Evolutionary conservation across 2,888 invertebrate genomes (phyloP), one percentile per base, ranked within the genome.

Genomic region (Branchipolynoe longqiensis): DNA sequence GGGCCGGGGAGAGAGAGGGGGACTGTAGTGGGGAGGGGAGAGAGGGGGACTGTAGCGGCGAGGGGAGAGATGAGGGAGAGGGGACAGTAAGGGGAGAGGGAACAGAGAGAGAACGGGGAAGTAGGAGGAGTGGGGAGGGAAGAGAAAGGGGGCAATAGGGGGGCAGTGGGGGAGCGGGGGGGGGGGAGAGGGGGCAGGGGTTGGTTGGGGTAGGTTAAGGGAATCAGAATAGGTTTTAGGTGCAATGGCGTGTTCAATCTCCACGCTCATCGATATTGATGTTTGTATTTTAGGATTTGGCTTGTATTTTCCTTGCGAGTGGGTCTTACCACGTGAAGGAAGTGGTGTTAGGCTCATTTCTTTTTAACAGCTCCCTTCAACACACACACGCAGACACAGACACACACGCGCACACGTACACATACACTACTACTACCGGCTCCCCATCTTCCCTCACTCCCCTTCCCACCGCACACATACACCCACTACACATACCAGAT

Each of bases 251-350:
- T 69, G 69, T 69, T 69, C 69, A 69, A 38, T 38, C 38, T 69
- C 69, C 69, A 69, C 69, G 69, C 69, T 69, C 69, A 69, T 69
- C 69, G 69, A 69, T 69, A 69, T 69, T 18, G 69, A 25, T n/a
- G 12, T 69, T 69, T 69, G 33, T 69, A 36, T 38, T 33, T 69
- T 69, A 38, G 22, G 69, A 69, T 69, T 38, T 69, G 69, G 69
- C 38, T 69, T 69, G 69, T 4, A 12, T 62, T 2, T 48, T 48
- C 18, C 18, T 48, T 48, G 18, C 48, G 48, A 48, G 48, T 8
- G n/a, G n/a, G n/a, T n/a, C n/a, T n/a, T n/a, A n/a, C n/a, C n/a
- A n/a, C n/a, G n/a, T n/a, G n/a, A n/a, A n/a, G n/a, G n/a, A n/a
- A n/a, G n/a, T n/a, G n/a, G n/a, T n/a, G n/a, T n/a, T n/a, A n/a